Percentiles rank a stretch among this genome's conserved stretches.
Conservation (phyloP, 2,888 invertebrate species). For the Lithophane semibrunnea region DNA sequence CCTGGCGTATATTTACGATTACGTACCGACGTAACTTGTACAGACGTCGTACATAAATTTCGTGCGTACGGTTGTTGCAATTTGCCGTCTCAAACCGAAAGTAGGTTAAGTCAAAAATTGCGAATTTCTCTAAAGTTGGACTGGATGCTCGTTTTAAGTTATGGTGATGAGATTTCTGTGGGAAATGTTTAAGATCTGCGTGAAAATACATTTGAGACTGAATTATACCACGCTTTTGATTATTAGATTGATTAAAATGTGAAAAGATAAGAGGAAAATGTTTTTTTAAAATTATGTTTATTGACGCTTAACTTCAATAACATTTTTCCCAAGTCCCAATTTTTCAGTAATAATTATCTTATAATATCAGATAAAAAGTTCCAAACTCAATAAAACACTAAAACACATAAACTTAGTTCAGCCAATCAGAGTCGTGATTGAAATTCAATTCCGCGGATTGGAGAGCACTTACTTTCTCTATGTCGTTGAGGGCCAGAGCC, state of each 20-base stretch:
- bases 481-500: slow-evolving; percentile 53
- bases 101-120: slow-evolving; percentile 65
- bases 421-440: slow-evolving; percentile 68
- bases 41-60: slow-evolving; percentile 68
- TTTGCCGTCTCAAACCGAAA: slow-evolving; percentile 58
- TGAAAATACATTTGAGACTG: slow-evolving; percentile 20
- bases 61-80: slow-evolving; percentile 66
- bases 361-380: background rate
- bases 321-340: background rate
- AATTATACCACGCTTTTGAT: background rate
- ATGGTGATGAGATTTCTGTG: slow-evolving; percentile 49
- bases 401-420: slow-evolving; percentile 51
- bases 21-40: slow-evolving; percentile 62
- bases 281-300: background rate
- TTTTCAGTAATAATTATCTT: background rate
- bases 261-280: too few relatives aligned
- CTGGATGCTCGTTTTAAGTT: slow-evolving; percentile 44
- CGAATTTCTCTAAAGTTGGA: slow-evolving; percentile 56
- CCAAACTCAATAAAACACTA: slow-evolving; percentile 30
- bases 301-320: background rate
- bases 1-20: slow-evolving; percentile 67
- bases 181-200: slow-evolving; percentile 23
- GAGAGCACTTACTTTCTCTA: slow-evolving; percentile 63
- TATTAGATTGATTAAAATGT: slow-evolving; percentile 19
- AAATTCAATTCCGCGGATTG: slow-evolving; percentile 68